Evolutionary conservation across 2,113 vertebrate species (phyloP).

Genomic region (Hylia prasina): DNA sequence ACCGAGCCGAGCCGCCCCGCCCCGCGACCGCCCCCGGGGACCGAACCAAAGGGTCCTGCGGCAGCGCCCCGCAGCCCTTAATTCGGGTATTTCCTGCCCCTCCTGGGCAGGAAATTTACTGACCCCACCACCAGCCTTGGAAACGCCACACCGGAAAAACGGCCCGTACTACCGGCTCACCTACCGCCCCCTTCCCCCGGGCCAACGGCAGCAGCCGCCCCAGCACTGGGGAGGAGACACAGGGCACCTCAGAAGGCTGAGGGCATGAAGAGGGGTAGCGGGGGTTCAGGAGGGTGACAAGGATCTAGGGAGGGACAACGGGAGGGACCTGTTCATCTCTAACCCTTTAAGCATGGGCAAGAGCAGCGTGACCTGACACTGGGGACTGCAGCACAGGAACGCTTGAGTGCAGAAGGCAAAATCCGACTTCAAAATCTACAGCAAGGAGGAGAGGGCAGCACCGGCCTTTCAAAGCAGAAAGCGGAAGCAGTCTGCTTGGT

Average conservation of each 20-base stretch:
- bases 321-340: neutral
- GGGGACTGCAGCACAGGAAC: neutral
- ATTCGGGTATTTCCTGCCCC: neutral
- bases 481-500: neutral
- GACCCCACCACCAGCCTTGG: neutral
- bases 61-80: neutral
- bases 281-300: neutral
- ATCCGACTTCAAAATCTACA: neutral
- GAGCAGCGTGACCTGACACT: accelerated
- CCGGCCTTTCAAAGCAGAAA: neutral
- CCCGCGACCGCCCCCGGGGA: neutral
- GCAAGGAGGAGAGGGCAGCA: neutral
- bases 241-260: neutral
- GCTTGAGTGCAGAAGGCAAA: neutral
- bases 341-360: accelerated
- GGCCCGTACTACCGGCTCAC: accelerated
- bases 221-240: accelerated
- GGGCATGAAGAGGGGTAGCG: accelerated
- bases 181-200: accelerated
- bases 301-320: accelerated
- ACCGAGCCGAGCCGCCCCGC: neutral
- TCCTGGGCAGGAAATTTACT: accelerated
- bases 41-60: neutral
- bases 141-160: accelerated
- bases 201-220: neutral